Evolutionary conservation across 2,113 vertebrate species (phyloP).

Genomic region (Baryphthengus martii): DNA sequence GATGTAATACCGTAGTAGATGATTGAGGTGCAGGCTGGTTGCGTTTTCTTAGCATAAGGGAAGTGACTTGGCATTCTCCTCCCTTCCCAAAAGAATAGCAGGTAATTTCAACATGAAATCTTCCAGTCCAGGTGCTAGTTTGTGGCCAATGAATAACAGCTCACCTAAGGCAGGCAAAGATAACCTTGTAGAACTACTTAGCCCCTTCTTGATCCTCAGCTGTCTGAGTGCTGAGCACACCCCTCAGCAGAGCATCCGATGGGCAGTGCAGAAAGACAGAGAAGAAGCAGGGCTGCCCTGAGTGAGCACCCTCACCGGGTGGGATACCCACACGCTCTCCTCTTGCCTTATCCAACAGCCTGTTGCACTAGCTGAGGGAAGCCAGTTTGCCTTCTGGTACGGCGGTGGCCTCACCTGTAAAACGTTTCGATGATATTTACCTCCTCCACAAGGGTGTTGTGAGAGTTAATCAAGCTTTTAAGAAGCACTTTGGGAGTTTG

Average conservation of each 20-base stretch:
- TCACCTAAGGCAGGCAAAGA: neutral
- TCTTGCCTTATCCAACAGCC: neutral
- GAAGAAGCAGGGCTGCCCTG: neutral
- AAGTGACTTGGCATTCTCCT: accelerated
- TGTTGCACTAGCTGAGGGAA: neutral
- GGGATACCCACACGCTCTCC: accelerated
- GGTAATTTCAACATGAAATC: neutral
- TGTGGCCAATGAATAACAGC: neutral
- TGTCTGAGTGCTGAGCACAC: accelerated
- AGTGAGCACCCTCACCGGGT: accelerated
- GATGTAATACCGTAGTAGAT: neutral
- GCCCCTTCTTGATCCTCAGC: neutral
- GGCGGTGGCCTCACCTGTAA: neutral
- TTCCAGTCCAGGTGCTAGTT: neutral
- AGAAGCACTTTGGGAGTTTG: neutral
- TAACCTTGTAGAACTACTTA: neutral
- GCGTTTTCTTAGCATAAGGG: neutral
- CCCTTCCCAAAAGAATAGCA: neutral
- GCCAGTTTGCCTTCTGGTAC: neutral
- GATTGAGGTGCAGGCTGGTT: neutral
- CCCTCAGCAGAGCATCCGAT: neutral
- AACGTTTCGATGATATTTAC: neutral
- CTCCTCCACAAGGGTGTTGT: neutral
- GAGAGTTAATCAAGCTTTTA: neutral
- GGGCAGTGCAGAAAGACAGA: neutral